Conservation (phyloP, 2,888 invertebrate genomes). For the Thyatira batis region DNA sequence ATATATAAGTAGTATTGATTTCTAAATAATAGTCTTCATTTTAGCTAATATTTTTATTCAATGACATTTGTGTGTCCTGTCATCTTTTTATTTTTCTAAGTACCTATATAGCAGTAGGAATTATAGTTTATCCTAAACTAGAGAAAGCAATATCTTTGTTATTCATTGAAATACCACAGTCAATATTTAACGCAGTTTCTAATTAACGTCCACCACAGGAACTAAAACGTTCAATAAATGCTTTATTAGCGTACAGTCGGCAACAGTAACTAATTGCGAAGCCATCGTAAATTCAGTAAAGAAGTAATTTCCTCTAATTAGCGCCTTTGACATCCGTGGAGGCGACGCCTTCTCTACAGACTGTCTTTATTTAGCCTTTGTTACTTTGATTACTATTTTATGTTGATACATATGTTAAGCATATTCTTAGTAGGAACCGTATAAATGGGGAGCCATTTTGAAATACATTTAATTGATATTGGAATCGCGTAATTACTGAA, state of each 20-base stretch:
- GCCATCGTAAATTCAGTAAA: conserved; percentile 9
- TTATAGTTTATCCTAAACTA: too few relatives aligned
- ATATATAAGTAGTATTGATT: too few relatives aligned
- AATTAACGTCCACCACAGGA: neutral
- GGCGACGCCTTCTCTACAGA: neutral
- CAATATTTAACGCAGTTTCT: conserved; percentile 4
- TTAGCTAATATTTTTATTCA: too few relatives aligned
- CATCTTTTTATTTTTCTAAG: too few relatives aligned
- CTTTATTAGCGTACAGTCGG: conserved; percentile 5
- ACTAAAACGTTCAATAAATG: neutral
- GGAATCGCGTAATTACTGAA: too few relatives aligned
- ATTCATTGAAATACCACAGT: neutral
- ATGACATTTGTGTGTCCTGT: too few relatives aligned
- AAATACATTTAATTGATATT: too few relatives aligned
- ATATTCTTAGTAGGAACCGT: too few relatives aligned
- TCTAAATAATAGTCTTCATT: too few relatives aligned
- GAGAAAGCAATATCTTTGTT: neutral
- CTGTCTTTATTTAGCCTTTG: neutral
- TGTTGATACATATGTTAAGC: neutral
- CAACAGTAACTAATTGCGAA: conserved; percentile 8
- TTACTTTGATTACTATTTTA: neutral
- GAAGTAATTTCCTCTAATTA: conserved; percentile 8
- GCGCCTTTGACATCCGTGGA: neutral
- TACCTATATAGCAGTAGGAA: too few relatives aligned
- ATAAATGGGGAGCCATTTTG: neutral